Evolutionary conservation across 2,113 vertebrate species (phyloP).

Genomic region (Thinocorus orbignyianus): DNA sequence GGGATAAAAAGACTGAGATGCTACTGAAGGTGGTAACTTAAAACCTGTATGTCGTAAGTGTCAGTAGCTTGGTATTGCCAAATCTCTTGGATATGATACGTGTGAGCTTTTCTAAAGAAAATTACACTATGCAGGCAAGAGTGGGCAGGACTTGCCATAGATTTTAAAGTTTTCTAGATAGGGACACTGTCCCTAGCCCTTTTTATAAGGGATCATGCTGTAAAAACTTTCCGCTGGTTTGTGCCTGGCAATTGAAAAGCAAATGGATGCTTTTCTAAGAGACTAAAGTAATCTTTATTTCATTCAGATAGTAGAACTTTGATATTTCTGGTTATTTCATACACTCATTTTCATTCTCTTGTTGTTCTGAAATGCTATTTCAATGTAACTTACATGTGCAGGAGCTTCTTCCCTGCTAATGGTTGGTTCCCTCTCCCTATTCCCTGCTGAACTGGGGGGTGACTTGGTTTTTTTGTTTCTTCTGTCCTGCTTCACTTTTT

Average conservation of each 20-base stretch:
- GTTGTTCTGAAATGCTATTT: neutral
- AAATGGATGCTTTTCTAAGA: neutral
- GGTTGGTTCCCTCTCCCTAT: neutral
- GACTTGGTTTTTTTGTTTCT: neutral
- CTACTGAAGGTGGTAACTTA: neutral
- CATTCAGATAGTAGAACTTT: neutral
- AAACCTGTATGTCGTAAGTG: neutral
- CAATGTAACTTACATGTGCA: neutral
- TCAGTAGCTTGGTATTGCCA: neutral
- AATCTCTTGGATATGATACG: neutral
- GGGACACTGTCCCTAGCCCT: neutral
- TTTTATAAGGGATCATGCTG: neutral
- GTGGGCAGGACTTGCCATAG: neutral
- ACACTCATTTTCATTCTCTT: neutral
- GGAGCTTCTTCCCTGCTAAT: neutral
- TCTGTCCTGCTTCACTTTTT: neutral
- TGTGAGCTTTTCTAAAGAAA: neutral
- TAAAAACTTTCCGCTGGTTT: neutral
- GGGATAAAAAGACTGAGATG: neutral
- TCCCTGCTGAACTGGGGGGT: neutral
- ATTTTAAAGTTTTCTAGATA: neutral
- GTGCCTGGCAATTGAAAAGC: neutral
- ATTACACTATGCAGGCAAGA: neutral
- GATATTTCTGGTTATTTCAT: neutral
- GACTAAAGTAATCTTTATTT: neutral